Evolutionary conservation across 2,113 vertebrate species (phyloP).

Genomic region (Corythornis cristatus): DNA sequence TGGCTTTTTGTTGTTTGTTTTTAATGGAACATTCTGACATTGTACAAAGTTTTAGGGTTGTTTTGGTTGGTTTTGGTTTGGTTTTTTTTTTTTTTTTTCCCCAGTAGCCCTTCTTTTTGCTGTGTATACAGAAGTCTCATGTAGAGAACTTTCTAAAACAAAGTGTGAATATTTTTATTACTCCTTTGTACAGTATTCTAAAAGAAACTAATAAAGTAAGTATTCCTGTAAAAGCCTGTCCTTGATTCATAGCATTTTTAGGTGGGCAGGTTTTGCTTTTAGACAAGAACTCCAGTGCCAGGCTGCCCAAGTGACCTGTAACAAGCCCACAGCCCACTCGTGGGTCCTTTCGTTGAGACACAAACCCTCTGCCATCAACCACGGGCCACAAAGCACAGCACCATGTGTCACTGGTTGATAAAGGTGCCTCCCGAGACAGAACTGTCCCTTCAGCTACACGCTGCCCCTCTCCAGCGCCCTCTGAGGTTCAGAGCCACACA

Average conservation of each 20-base stretch:
- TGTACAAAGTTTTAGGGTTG: slow-evolving; percentile 13
- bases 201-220: slow-evolving; percentile 77
- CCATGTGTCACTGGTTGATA: background rate
- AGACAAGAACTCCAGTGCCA: background rate
- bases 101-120: slow-evolving; percentile 17
- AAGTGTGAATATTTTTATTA: slow-evolving; percentile 84
- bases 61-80: background rate
- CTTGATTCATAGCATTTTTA: background rate
- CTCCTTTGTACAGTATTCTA: slow-evolving; percentile 82
- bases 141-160: slow-evolving; percentile 79
- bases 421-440: background rate
- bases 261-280: background rate
- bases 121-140: slow-evolving; percentile 65
- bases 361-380: background rate
- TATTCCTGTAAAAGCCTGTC: slow-evolving; percentile 36
- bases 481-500: background rate
- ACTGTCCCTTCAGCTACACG: background rate
- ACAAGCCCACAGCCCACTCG: background rate
- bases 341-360: accelerated
- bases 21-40: slow-evolving; percentile 27
- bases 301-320: background rate
- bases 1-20: background rate
- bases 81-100: background rate
- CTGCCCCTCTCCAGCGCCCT: too few species aligned
- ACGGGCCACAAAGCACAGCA: too few species aligned